Evolutionary conservation across 2,888 invertebrate species (phyloP), one percentile per base, ranked within the genome.

Genomic region (Stratiomys singularior): DNA sequence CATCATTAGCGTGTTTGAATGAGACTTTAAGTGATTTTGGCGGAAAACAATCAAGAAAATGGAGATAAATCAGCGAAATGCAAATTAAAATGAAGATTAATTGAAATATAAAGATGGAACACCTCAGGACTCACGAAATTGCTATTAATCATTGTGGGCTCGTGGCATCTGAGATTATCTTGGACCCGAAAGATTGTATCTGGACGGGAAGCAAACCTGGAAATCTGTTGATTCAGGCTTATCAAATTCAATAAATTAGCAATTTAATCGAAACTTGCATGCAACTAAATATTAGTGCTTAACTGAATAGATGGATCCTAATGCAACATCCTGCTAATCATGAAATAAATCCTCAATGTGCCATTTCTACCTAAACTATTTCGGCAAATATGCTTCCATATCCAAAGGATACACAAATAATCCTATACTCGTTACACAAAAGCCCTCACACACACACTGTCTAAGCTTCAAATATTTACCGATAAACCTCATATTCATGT

Each of bases 401-500:
- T 52, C 52, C 52, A 52, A 52, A 52, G 4, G 15, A 52, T 52
- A 5, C 18, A 18, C 52, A 52, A 18, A 18, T 52, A 52, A 52
- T 52, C 52, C 52, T 52, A n/a, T 5, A 15, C 4, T 18, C 18
- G 52, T 52, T 52, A 52, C 18, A 52, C 7, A 52, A 4, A 13
- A n/a, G 52, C 52, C 37, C 37, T 37, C 9, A 3, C 37, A 9
- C 37, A 5, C 37, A 5, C 3, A 52, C 7, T 4, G 15, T 9
- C 52, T 18, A 52, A n/a, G 18, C 52, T 4, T 15, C 52, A 13
- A 52, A 18, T 25, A 60, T 60, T 25, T 25, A 60, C 18, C 58
- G 58, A 60, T 60, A 60, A 60, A 60, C 21, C 25, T 60, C 58
- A 60, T 60, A 60, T 23, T 3, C 21, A 60, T 13, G 58, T 60